Percentiles rank a stretch among this genome's conserved stretches.
These are phyloP conservation scores for Hystrix brachyura DNA, from an alignment of 2,113 vertebrate species.

Conservation along the genomic window DNA sequence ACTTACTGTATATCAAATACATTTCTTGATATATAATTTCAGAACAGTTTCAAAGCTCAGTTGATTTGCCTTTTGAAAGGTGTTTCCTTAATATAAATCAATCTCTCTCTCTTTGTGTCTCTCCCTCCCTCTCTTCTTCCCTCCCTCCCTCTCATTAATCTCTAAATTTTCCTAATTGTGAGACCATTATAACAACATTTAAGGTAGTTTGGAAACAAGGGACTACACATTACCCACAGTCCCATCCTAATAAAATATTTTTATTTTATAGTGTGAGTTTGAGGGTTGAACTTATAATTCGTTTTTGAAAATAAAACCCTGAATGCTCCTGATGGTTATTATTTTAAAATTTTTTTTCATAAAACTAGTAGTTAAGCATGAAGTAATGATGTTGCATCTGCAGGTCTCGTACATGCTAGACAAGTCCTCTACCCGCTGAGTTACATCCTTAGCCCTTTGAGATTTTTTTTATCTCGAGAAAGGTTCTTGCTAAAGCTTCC, in stretches of 20 bases:
- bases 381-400: not conserved
- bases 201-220: constrained; percentile 47
- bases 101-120: not conserved
- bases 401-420: not conserved
- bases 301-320: constrained; percentile 59
- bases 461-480: not conserved
- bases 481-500: not conserved
- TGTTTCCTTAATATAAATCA: not conserved
- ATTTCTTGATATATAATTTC: constrained; percentile 30
- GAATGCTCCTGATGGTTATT: not conserved
- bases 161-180: not conserved
- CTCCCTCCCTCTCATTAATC: not conserved
- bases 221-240: constrained; percentile 27
- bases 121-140: not conserved
- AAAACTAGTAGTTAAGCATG: not conserved
- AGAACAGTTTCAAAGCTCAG: constrained; percentile 38
- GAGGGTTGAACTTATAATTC: not conserved
- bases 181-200: not conserved
- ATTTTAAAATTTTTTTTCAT: constrained; percentile 43
- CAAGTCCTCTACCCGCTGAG: not conserved
- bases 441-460: not conserved
- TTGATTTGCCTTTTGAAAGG: constrained; percentile 5
- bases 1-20: not conserved
- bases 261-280: constrained; percentile 58
- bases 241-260: constrained; percentile 9